Conservation (phyloP, 2,888 invertebrate genomes). For the Elmis aenea region DNA sequence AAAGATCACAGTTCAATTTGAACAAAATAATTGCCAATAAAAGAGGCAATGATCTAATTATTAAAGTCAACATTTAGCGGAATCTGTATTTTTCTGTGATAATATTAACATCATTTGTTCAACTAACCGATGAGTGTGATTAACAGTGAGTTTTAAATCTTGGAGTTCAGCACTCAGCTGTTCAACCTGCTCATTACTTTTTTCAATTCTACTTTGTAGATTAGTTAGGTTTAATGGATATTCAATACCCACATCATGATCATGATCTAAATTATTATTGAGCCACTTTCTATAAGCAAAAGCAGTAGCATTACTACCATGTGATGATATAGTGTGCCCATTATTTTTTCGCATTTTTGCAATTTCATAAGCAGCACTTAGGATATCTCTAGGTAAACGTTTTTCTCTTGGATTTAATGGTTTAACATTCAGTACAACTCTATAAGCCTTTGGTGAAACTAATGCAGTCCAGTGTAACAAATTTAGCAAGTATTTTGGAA, state of each 20-base stretch:
- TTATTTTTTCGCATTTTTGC: constrained; percentile 71
- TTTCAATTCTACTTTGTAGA: constrained; percentile 61
- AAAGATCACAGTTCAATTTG: too few species aligned
- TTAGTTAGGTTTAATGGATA: constrained; percentile 51
- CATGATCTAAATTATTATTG: constrained; percentile 53
- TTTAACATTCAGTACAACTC: constrained; percentile 77
- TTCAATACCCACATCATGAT: constrained; percentile 37
- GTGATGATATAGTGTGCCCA: constrained; percentile 63
- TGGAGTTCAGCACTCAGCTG: constrained; percentile 63
- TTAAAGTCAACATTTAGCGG: too few species aligned
- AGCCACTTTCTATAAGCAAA: constrained; percentile 60
- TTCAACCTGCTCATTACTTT: constrained; percentile 63
- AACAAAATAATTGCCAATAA: too few species aligned
- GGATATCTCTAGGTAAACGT: constrained; percentile 70
- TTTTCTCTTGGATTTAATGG: constrained; percentile 80
- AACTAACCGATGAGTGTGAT: constrained; percentile 46
- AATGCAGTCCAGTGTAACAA: constrained; percentile 72
- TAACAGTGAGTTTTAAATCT: constrained; percentile 56
- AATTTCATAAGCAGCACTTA: constrained; percentile 75
- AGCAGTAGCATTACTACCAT: constrained; percentile 58
- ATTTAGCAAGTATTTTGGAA: constrained; percentile 70
- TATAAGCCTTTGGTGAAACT: constrained; percentile 75
- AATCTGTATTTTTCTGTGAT: too few species aligned
- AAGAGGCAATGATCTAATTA: too few species aligned
- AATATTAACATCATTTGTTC: constrained; percentile 39